Conservation (phyloP, 1,140 invertebrate genomes). For the Dreissena polymorpha region DNA sequence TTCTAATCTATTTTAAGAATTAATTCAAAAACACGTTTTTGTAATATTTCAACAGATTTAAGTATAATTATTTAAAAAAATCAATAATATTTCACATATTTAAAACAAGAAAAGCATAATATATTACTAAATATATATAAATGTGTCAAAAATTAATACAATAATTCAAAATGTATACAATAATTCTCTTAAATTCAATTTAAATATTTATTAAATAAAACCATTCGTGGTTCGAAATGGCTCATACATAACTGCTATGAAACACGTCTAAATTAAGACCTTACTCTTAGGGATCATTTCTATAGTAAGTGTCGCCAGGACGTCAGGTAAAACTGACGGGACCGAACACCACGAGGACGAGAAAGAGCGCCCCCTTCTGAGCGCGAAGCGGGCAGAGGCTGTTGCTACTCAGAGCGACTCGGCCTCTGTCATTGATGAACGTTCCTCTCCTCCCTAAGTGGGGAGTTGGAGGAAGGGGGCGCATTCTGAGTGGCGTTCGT, state of each 20-base stretch:
- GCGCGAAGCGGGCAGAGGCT: conserved; percentile 62
- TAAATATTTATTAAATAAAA: no score
- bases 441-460: conserved; percentile 67
- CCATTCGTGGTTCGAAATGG: not conserved
- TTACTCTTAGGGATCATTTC: conserved; percentile 64
- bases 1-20: no score
- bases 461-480: conserved; percentile 63
- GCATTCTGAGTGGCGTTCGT: conserved; percentile 64
- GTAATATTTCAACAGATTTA: no score
- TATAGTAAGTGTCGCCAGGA: conserved; percentile 60
- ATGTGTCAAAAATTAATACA: no score
- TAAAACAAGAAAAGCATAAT: no score
- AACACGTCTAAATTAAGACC: conserved; percentile 28
- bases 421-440: conserved; percentile 63
- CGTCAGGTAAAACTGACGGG: conserved; percentile 59
- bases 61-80: no score
- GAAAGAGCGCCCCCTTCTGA: conserved; percentile 65
- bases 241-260: not conserved
- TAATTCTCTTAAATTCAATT: no score
- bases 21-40: no score
- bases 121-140: no score
- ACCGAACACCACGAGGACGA: conserved; percentile 65
- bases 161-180: no score
- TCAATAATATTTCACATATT: no score
- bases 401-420: conserved; percentile 19